Evolutionary conservation across 2,797 vertebrate species (phyloP).

Genomic region (Molossus alvarezi): DNA sequence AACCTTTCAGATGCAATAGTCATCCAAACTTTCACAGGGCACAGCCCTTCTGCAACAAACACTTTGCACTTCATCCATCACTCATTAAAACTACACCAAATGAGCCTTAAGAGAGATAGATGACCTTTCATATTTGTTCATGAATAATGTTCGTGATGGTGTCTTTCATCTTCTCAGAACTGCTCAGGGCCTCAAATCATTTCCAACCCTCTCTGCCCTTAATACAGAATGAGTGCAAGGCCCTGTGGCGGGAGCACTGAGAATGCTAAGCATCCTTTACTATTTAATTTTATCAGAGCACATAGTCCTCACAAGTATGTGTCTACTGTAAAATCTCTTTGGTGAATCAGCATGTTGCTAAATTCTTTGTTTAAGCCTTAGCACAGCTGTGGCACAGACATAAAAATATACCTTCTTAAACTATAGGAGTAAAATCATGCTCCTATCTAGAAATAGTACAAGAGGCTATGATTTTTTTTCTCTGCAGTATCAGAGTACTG

Average conservation of each 20-base stretch:
- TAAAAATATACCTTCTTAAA: constrained; percentile 72
- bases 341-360: constrained; percentile 49
- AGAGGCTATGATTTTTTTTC: constrained; percentile 51
- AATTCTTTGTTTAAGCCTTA: constrained; percentile 73
- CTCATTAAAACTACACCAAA: constrained; percentile 71
- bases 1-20: neutral
- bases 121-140: constrained; percentile 60
- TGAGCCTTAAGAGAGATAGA: constrained; percentile 39
- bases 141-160: constrained; percentile 64
- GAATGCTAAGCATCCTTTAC: constrained; percentile 33
- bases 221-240: constrained; percentile 1
- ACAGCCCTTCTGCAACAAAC: constrained; percentile 23
- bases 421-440: neutral
- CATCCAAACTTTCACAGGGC: neutral
- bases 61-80: constrained; percentile 7
- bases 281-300: constrained; percentile 60
- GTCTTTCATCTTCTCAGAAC: constrained; percentile 52
- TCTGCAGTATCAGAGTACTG: neutral
- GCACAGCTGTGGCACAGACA: constrained; percentile 50
- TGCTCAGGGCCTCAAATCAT: constrained; percentile 49
- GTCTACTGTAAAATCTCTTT: constrained; percentile 47
- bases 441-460: constrained; percentile 57
- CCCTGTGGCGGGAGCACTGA: neutral
- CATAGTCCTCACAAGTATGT: constrained; percentile 7
- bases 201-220: constrained; percentile 15